Conservation (phyloP, 2,797 vertebrate species). For the Labeo calbasu region DNA sequence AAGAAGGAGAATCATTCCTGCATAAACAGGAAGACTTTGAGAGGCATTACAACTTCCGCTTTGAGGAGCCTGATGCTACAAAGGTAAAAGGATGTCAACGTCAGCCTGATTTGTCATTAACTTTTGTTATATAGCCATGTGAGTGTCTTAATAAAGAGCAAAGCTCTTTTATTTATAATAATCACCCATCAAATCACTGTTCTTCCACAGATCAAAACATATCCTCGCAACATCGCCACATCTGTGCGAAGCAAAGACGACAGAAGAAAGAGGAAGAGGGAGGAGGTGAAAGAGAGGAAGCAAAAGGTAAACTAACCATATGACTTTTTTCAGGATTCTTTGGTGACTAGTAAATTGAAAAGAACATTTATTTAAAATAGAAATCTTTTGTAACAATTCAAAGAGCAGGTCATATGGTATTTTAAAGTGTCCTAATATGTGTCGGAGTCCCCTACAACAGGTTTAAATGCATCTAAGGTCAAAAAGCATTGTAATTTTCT, state of each 20-base stretch:
- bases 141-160: not conserved
- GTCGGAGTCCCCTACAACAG: too few species aligned
- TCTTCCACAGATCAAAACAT: conserved; percentile 79
- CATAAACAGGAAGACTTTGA: conserved; percentile 88
- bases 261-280: conserved; percentile 83
- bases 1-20: conserved; percentile 88
- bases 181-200: not conserved
- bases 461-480: too few species aligned
- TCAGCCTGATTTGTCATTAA: not conserved
- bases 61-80: conserved; percentile 84
- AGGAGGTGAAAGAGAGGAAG: conserved; percentile 85
- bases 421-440: too few species aligned
- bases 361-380: not conserved
- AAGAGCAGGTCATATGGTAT: too few species aligned
- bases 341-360: not conserved
- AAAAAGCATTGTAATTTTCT: too few species aligned
- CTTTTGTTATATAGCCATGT: not conserved
- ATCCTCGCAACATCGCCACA: conserved; percentile 84
- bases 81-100: conserved; percentile 59
- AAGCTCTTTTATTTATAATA: not conserved
- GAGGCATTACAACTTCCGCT: conserved; percentile 90
- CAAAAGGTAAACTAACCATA: conserved; percentile 72
- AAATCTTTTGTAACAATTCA: not conserved
- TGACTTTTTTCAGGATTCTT: not conserved
- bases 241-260: conserved; percentile 89